These are phyloP conservation scores for Chlorospingus flavigularis DNA, from an alignment of 2,797 vertebrate genomes.

Conservation along the genomic window DNA sequence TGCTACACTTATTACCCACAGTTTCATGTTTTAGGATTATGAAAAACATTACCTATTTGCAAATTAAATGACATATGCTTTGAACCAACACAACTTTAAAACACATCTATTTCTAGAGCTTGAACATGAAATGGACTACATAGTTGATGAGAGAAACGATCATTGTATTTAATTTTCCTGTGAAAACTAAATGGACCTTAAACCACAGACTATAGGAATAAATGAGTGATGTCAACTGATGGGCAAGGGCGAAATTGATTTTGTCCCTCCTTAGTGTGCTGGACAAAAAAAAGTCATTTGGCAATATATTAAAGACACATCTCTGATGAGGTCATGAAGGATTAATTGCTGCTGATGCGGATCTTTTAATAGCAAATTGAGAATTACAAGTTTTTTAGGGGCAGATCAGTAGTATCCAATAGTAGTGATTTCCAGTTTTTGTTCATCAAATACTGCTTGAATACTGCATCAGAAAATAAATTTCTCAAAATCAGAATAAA, in stretches of 20 bases:
- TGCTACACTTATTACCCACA: not conserved
- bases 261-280: not conserved
- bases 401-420: not conserved
- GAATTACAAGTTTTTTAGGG: not conserved
- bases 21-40: not conserved
- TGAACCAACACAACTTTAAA: slow-evolving; percentile 1
- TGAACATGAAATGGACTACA: not conserved
- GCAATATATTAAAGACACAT: not conserved
- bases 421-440: not conserved
- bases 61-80: slow-evolving; percentile 23
- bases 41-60: not conserved
- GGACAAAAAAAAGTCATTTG: not conserved
- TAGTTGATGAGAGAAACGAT: not conserved
- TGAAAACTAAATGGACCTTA: not conserved
- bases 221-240: not conserved
- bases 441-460: not conserved
- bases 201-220: not conserved
- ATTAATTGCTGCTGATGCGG: not conserved
- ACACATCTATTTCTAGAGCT: not conserved
- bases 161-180: not conserved
- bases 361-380: not conserved
- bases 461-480: not conserved
- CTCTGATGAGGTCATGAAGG: not conserved
- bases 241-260: not conserved
- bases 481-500: slow-evolving; percentile 5